Evolutionary conservation across 2,113 vertebrate genomes (phyloP), one percentile per base, ranked within the genome.

Genomic region (Maccullochella peelii): DNA sequence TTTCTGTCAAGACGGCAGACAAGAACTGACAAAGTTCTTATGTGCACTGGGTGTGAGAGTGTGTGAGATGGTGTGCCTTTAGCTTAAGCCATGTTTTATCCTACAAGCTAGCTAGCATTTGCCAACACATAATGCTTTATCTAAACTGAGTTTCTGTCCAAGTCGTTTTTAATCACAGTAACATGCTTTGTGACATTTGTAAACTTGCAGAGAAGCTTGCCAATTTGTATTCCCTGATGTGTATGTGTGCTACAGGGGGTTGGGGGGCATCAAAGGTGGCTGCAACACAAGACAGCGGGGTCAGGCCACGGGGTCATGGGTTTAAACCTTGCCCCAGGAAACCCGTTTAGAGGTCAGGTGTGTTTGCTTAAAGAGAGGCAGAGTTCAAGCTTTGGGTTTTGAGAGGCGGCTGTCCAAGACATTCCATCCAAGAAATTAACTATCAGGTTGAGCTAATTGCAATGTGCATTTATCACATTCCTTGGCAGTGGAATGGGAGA

Each of bases 311-410:
- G 69, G 93, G 94, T 93, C 91, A 12, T 65, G 42, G 90, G 93
- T 92, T 94, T 92, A 95, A 94, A 92, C 91, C 92, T 63, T 74
- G 92, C 92, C 92, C 85, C 77, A 65, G 91, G 93, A 89, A 83
- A 85, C 82, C 77, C 8, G 83, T 91, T 87, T 86, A 82, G 88
- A 91, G 93, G 94, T 93, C 92, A 94, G 90, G 89, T 85, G 86
- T 94, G 90, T 94, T 95, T 93, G 91, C 87, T 92, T 92, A 91
- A 88, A 91, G 83, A 89, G 80, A 79, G 79, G 49, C 85, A 90
- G 87, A 90, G 91, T 89, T 93, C 86, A 94, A 87, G 70, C 86
- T 83, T 73, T 81, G 72, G 85, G 78, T 89, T 92, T 77, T 73
- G 47, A 85, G 74, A 88, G 85, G 86, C 40, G 59, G 85, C 61